Base-by-base conservation (phyloP, 2,113 vertebrate species). In the Balaenoptera acutorostrata region DNA sequence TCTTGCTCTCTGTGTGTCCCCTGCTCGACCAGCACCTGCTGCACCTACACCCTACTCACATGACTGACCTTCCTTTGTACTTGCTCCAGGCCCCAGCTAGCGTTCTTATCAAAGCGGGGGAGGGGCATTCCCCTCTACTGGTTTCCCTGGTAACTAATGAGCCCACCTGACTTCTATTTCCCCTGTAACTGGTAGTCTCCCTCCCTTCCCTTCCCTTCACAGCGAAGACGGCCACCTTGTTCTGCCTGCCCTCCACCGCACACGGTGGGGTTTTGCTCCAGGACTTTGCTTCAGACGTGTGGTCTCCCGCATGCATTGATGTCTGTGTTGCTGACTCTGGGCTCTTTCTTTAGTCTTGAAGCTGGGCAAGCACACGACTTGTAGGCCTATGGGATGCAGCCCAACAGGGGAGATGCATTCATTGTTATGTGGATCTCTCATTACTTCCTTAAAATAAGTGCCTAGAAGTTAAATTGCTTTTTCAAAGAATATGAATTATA, bases 171-270 rank as follows among this genome's bases (percentile, higher is more conserved):
- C 44, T 21, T 77, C 44, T 49, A 44, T 49, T 49, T 49, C 44
- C 44, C 44, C 31, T 77, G 3, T 49, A 49, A 33, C 44, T 49
- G 29, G 74, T 49, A 12, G 49, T 33, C 46, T 7, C 31, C 29
- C 29, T 21, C 74, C 74, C 1, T 0, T 33, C 9, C 2, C 44
- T n/a, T n/a, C n/a, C n/a, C n/a, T n/a, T n/a, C 29, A 17, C 5
- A 49, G 9, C 18, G 29, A 77, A 77, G 74, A 49, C 11, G 17
- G 29, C 29, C 17, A 33, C 74, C 29, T 12, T 0, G 5, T 49
- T 17, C 33, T 77, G 44, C 44, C 74, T 77, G 74, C 74, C 74
- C 2, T 77, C 9, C 49, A 44, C 17, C 8, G 20, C 20, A 77
- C 29, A 20, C 29, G 29, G 46, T 52, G 74, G 20, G 29, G 29